Percentiles rank a stretch among this genome's conserved stretches.
Evolutionary conservation across 2,888 invertebrate genomes (phyloP).

Genomic region (Aporophyla lueneburgensis): DNA sequence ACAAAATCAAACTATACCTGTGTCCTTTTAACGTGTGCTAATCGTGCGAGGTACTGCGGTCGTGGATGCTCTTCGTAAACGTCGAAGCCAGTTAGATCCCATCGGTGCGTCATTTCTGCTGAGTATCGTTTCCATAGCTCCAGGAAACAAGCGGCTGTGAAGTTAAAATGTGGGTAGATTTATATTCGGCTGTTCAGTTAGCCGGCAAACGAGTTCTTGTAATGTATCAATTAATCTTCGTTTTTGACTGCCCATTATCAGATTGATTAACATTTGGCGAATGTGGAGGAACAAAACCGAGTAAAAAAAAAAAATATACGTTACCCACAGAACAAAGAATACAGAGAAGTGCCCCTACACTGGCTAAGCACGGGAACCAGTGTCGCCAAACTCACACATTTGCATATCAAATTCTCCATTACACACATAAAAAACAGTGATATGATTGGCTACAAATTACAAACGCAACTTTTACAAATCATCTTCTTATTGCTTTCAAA

Average conservation of each 20-base stretch:
- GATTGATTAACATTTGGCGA: neutral
- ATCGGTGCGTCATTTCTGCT: conserved; percentile 98
- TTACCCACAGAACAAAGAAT: too few species aligned
- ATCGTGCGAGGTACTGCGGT: conserved; percentile 96
- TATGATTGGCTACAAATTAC: too few species aligned
- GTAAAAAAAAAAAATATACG: too few species aligned
- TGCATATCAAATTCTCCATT: too few species aligned
- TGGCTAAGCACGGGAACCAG: too few species aligned
- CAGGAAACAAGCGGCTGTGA: conserved; percentile 95
- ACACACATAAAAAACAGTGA: too few species aligned
- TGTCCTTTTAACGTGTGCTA: conserved; percentile 94
- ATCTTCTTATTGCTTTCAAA: too few species aligned
- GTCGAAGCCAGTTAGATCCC: conserved; percentile 98
- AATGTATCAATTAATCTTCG: too few species aligned
- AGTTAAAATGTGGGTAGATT: neutral
- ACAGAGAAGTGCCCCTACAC: too few species aligned
- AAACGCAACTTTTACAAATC: too few species aligned
- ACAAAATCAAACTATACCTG: conserved; percentile 87
- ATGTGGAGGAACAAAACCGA: neutral
- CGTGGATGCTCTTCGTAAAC: conserved; percentile 98
- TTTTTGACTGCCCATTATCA: neutral
- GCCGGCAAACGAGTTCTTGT: too few species aligned
- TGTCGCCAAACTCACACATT: too few species aligned
- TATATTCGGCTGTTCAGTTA: neutral
- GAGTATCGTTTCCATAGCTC: conserved; percentile 99